Evolutionary conservation across 2,888 invertebrate genomes (phyloP).

Genomic region (Yponomeuta cagnagella): DNA sequence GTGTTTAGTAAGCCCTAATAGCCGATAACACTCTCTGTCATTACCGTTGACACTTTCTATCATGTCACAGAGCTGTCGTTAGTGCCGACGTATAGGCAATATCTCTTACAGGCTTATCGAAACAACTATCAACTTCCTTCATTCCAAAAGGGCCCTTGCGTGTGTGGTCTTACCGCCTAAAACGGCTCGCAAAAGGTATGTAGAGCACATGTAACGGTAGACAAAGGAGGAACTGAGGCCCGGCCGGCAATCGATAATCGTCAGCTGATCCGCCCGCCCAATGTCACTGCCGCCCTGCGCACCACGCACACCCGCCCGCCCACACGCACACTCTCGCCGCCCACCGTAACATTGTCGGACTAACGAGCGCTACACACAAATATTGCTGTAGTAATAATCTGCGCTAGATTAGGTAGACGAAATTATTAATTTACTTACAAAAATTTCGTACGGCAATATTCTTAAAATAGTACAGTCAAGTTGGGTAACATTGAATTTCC

Average conservation of each 20-base stretch:
- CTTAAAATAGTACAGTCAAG: too few species aligned
- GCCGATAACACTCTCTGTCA: too few species aligned
- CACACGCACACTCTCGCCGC: slow-evolving; percentile 16
- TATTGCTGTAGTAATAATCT: not conserved
- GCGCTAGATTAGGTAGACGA: not conserved
- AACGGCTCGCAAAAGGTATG: not conserved
- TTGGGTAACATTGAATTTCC: too few species aligned
- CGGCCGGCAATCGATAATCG: slow-evolving; percentile 54
- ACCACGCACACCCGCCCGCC: slow-evolving; percentile 27
- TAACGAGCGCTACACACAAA: not conserved
- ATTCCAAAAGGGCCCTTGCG: not conserved
- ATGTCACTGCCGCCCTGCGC: slow-evolving; percentile 61
- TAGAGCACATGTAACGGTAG: slow-evolving; percentile 27
- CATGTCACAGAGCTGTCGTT: too few species aligned
- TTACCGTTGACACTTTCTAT: too few species aligned
- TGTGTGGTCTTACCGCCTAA: not conserved
- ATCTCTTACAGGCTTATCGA: too few species aligned
- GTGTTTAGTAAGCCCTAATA: too few species aligned
- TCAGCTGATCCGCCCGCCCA: slow-evolving; percentile 62
- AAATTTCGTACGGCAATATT: too few species aligned
- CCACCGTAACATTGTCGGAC: slow-evolving; percentile 18
- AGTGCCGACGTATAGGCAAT: too few species aligned
- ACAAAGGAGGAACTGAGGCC: slow-evolving; percentile 53
- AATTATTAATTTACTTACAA: too few species aligned
- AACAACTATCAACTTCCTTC: not conserved